These are phyloP conservation scores for Dipodomys spectabilis DNA, from an alignment of 2,113 vertebrate species.

Conservation along the genomic window DNA sequence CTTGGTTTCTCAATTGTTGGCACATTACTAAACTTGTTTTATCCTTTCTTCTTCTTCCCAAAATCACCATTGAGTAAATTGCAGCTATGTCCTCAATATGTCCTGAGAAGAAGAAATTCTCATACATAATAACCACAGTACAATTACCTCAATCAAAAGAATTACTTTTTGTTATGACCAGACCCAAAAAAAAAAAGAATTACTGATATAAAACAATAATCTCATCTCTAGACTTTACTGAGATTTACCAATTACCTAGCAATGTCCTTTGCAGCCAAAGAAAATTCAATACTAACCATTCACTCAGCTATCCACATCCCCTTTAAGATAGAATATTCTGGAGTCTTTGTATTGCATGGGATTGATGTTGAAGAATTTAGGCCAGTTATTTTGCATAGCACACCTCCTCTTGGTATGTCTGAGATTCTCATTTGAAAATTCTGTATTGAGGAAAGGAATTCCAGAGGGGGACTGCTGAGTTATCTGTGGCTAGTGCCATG, in stretches of 20 bases:
- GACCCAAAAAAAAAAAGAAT: conserved; percentile 5
- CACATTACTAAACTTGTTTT: conserved; percentile 35
- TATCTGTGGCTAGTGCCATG: neutral
- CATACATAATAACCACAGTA: conserved; percentile 33
- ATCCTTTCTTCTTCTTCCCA: conserved; percentile 37
- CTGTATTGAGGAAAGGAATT: neutral
- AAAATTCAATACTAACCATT: neutral
- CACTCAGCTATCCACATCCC: neutral
- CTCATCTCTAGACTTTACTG: conserved; percentile 27
- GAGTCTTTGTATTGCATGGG: neutral
- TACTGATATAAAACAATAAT: conserved; percentile 61
- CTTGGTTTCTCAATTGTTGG: conserved; percentile 39
- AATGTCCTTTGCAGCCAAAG: conserved; percentile 35
- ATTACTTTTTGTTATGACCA: too few relatives aligned
- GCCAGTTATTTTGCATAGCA: conserved; percentile 1
- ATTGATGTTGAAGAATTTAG: conserved; percentile 12
- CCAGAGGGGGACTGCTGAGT: neutral
- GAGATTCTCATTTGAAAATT: neutral
- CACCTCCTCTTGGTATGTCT: neutral
- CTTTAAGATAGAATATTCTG: neutral
- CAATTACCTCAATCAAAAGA: conserved; percentile 58
- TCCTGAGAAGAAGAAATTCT: conserved; percentile 59
- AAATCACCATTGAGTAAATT: conserved; percentile 54
- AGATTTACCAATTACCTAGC: conserved; percentile 52
- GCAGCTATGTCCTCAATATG: conserved; percentile 54